These are phyloP conservation scores for Cirrhinus mrigala DNA, from an alignment of 2,797 vertebrate genomes.

Conservation along the genomic window DNA sequence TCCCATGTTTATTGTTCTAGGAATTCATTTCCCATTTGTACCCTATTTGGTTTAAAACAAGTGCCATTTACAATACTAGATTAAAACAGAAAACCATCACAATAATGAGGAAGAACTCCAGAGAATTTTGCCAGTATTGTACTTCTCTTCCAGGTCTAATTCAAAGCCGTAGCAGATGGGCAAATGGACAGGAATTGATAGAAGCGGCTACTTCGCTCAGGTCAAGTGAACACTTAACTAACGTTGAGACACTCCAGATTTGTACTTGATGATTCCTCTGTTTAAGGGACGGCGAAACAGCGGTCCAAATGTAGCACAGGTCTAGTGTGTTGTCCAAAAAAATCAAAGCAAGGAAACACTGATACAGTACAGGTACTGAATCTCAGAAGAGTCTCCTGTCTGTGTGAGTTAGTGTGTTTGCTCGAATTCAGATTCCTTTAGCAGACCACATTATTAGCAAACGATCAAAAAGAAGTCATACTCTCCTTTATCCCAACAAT, in stretches of 20 bases:
- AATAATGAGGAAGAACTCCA: not conserved
- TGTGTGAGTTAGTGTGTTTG: not conserved
- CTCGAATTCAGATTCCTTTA: not conserved
- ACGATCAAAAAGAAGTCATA: constrained; percentile 12
- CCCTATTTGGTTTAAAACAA: not conserved
- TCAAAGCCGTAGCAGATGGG: not conserved
- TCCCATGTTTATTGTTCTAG: not conserved
- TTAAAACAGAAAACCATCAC: not conserved
- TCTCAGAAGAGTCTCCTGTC: constrained; percentile 7
- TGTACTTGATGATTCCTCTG: not conserved
- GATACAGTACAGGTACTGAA: not conserved
- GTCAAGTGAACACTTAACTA: no score
- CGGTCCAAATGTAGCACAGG: constrained; percentile 26
- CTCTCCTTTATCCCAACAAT: constrained; percentile 39
- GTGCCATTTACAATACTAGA: constrained; percentile 1
- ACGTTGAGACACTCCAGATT: not conserved
- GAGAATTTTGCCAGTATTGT: not conserved
- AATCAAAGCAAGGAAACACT: constrained; percentile 16
- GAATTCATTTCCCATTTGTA: not conserved
- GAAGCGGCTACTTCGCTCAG: not conserved
- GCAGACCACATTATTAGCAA: constrained; percentile 8
- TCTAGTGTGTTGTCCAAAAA: constrained; percentile 19
- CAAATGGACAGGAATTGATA: not conserved
- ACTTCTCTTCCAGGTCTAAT: not conserved
- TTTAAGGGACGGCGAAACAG: constrained; percentile 8